Evolutionary conservation across 2,113 vertebrate species (phyloP), one percentile per base, ranked within the genome.

Genomic region (Junco hyemalis): DNA sequence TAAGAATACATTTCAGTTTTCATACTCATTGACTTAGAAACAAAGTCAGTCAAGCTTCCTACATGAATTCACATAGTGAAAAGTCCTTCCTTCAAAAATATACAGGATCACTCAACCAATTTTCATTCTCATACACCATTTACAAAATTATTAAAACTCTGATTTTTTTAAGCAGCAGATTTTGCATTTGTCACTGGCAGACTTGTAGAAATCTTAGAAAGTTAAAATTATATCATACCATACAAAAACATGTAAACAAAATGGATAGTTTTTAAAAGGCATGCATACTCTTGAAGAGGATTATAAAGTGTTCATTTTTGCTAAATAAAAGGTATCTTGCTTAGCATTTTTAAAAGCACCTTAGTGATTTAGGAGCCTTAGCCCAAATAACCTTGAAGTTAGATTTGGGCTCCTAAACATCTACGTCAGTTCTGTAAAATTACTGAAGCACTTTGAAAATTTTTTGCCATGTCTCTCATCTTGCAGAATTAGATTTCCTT

Each of bases 171-270:
- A 97, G 94, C 72, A 96, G 94, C 96, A 91, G 77, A 85, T 92
- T 95, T 86, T 96, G 92, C 74, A 95, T 94, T 95, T 95, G 76
- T 79, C 96, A 87, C 85, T 63, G 77, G 80, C 90, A 96, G 92
- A 87, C 94, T 92, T 87, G 94, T 77, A 97, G 87, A 97, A 97
- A 94, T 81, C 87, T 90, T 90, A 97, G 90, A 95, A 90, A 88
- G 93, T 92, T 96, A 85, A 86, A 87, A 71, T 91, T 85, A 95
- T 92, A 94, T 86, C 91, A 95, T 64, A 96, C 44, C 65, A 80
- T 96, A 97, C 54, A 93, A 97, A 96, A 95, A 48, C 85, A 70
- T 96, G 94, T 97, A 97, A 97, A 97, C 85, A 93, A 97, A 95
- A 91, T 47, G 40, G 74, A 59, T 84, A 93, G 53, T 89, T 89